Base-by-base conservation (phyloP, 2,113 vertebrate genomes). In the Odobenus rosmarus region DNA sequence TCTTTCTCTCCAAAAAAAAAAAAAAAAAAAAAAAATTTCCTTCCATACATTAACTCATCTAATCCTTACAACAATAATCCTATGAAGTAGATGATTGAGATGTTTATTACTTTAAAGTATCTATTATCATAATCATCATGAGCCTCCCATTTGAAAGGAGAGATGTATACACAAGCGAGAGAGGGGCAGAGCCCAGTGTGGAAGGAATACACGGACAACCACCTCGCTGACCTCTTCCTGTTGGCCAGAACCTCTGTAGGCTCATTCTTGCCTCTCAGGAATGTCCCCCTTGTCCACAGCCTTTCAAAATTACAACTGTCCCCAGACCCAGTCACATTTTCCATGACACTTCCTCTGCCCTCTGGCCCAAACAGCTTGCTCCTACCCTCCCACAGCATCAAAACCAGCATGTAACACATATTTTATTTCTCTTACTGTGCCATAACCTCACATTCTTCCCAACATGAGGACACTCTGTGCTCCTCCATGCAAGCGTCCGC, bases 311-410 rank as follows among this genome's bases (percentile, higher is more conserved):
- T 8, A 5, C 36, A 26, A 36, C 59, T 61, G 76, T 74, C 81
- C 93, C 72, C n/a, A 72, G 86, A 69, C 51, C 12, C 31, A 46
- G 71, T 93, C 93, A 95, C 67, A 62, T 95, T 96, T 96, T 93
- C 93, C 92, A 87, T 83, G 92, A 71, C 69, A 46, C 26, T 80
- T 39, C 67, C 72, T 91, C 67, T 71, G 83, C 36, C 83, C 84
- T 93, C 69, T 67, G 46, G 71, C 71, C 76, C 79, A 14, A 76
- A 94, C 10, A 53, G 74, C 74, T 79, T 8, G 0, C 64, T 64
- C 57, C 62, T 49, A 95, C 81, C 64, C 53, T 91, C 82, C 64
- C 64, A 42, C 46, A 23, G 82, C 57, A 33, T 12, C 18, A 53
- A 46, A 24, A 23, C 39, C 46, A 4, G 55, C 71, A 13, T 2